Evolutionary conservation across 92 coral and sea anemone genomes (phyloP).

Genomic region (Phenganax stokvisi): DNA sequence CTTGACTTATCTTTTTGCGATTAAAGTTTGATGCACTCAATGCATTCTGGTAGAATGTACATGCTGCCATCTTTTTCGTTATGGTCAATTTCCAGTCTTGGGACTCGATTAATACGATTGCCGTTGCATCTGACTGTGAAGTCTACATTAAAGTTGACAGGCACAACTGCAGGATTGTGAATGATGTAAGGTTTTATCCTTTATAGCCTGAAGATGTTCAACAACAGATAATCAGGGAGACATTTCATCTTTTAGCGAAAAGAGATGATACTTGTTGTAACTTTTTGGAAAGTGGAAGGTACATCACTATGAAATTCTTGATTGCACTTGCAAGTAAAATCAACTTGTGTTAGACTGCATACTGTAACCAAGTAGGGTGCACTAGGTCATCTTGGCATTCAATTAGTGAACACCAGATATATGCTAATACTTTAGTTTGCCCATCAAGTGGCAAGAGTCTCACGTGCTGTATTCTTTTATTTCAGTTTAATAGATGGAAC

Average conservation of each 20-base stretch:
- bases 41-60: too few relatives aligned
- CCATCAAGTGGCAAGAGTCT: not conserved
- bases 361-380: not conserved
- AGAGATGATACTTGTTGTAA: slow-evolving; percentile 95
- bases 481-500: slow-evolving; percentile 90
- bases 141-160: too few relatives aligned
- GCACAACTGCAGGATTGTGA: too few relatives aligned
- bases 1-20: too few relatives aligned
- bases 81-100: too few relatives aligned
- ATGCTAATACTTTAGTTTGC: too few relatives aligned
- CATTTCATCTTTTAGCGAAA: slow-evolving; percentile 83
- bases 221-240: slow-evolving; percentile 92
- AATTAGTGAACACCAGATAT: not conserved
- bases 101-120: too few relatives aligned
- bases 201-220: slow-evolving; percentile 85
- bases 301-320: not conserved
- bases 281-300: slow-evolving; percentile 96
- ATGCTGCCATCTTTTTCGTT: too few relatives aligned
- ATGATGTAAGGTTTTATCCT: too few relatives aligned
- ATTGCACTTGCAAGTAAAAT: not conserved
- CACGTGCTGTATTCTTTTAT: not conserved
- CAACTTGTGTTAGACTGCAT: not conserved
- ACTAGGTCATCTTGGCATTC: not conserved
- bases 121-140: too few relatives aligned
- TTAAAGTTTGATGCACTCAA: too few relatives aligned